Percentiles rank a stretch among this genome's conserved stretches.
phyloP scores from a whole-genome alignment of 1,140 invertebrate genomes.

The Hycleus phaleratus region DNA sequence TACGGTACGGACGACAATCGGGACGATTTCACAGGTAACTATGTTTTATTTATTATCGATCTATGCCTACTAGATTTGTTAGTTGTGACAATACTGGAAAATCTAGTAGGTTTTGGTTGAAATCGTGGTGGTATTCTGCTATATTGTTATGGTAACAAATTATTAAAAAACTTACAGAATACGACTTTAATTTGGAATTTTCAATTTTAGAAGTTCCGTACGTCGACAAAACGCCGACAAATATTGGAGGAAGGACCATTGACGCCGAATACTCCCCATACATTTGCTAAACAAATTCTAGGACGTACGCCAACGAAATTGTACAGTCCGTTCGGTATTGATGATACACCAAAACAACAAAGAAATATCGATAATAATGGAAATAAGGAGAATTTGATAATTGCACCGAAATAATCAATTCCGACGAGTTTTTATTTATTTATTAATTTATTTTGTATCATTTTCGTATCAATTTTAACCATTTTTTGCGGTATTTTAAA shows the following conservation, averaged over 20 bases:
- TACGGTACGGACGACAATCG: slow-evolving; percentile 48
- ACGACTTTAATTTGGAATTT: not conserved
- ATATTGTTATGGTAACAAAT: too few species aligned
- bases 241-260: slow-evolving; percentile 50
- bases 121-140: too few species aligned
- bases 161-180: too few species aligned
- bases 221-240: slow-evolving; percentile 49
- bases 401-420: too few species aligned
- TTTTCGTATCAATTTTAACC: too few species aligned
- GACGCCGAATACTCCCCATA: slow-evolving; percentile 46
- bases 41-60: too few species aligned
- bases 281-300: slow-evolving; percentile 45
- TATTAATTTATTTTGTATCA: too few species aligned
- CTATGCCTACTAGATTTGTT: too few species aligned
- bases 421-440: too few species aligned
- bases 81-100: not conserved
- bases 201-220: slow-evolving; percentile 16
- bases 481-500: too few species aligned
- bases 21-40: slow-evolving; percentile 51
- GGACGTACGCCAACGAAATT: slow-evolving; percentile 56
- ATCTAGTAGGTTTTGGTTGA: not conserved
- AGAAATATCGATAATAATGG: too few species aligned
- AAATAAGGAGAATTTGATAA: too few species aligned
- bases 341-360: slow-evolving; percentile 19
- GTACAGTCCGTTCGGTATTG: slow-evolving; percentile 57